Base-by-base conservation (phyloP, 2,888 invertebrate genomes). In the Cephus pulcher region DNA sequence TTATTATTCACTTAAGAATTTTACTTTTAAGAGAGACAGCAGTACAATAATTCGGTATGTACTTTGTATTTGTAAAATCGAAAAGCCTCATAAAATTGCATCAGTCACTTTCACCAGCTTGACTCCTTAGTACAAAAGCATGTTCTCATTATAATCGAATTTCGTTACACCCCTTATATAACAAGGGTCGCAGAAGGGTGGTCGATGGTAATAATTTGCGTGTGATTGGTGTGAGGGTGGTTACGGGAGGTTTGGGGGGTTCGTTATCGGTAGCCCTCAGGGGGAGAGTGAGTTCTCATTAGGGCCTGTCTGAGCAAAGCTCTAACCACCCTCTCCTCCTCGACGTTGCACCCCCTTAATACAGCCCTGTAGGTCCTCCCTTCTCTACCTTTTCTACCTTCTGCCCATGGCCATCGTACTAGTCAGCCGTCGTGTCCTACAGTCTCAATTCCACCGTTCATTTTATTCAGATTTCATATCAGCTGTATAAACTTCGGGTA, bases 201-300 rank as follows among this genome's bases (percentile, higher is more conserved):
- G 83, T 85, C 84, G 85, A 82, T 85, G 83, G 84, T 85, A 85
- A 86, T 86, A 84, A 86, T 86, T 84, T 84, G 82, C 81, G 83
- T 83, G 84, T 86, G 84, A 84, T 85, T 86, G 86, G 82, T 84
- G 81, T 79, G 82, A 76, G 77, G 79, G 78, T 80, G 81, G 78
- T 78, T 70, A 78, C 75, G 78, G 82, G 81, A 82, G 81, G 80
- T 81, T 82, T 82, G 76, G 82, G 83, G 83, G 84, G 84, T 87
- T 88, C 87, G 87, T 87, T 88, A 88, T 88, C 87, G 86, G 86
- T 84, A 86, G 83, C 86, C 87, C 86, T 86, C 85, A 80, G 86
- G 86, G 85, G 85, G 83, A 83, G 87, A 86, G 83, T 83, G 86
- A 87, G 86, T 86, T 86, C 88, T 88, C 87, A 87, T 87, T 88